phyloP scores from a whole-genome alignment of 2,113 vertebrate species.

The Oreotrochilus melanogaster region DNA sequence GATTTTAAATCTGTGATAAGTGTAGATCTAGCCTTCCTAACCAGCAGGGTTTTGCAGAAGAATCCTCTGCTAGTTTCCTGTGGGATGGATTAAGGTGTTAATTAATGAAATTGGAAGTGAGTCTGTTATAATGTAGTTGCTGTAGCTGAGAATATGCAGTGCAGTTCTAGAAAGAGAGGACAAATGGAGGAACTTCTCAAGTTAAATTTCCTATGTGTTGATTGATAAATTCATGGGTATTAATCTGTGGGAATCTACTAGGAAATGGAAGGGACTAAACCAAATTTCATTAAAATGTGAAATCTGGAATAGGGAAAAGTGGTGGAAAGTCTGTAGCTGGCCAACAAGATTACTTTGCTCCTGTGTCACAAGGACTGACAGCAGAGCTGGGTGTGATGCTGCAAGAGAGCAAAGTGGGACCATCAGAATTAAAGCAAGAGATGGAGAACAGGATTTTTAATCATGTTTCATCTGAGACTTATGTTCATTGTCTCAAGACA shows the following conservation, averaged over 20 bases:
- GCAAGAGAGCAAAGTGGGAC: neutral
- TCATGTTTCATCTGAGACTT: neutral
- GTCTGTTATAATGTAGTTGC: neutral
- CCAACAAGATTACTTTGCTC: neutral
- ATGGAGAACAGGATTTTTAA: neutral
- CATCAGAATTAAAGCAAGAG: neutral
- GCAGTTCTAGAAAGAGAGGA: neutral
- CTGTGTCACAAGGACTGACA: fast-evolving
- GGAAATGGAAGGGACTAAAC: neutral
- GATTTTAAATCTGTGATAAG: neutral
- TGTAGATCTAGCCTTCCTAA: neutral
- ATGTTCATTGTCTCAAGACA: constrained; percentile 59
- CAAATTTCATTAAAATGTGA: neutral
- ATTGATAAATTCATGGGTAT: neutral
- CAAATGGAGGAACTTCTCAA: neutral
- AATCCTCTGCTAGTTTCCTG: neutral
- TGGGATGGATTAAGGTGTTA: neutral
- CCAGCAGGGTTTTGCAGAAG: constrained; percentile 2
- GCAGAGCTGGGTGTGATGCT: neutral
- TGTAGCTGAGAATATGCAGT: neutral
- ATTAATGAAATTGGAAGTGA: neutral
- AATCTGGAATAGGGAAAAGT: neutral
- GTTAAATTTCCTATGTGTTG: neutral
- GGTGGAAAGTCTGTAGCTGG: neutral
- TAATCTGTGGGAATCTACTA: neutral